Evolutionary conservation across 2,797 vertebrate species (phyloP).

Genomic region (Graptemys geographica): DNA sequence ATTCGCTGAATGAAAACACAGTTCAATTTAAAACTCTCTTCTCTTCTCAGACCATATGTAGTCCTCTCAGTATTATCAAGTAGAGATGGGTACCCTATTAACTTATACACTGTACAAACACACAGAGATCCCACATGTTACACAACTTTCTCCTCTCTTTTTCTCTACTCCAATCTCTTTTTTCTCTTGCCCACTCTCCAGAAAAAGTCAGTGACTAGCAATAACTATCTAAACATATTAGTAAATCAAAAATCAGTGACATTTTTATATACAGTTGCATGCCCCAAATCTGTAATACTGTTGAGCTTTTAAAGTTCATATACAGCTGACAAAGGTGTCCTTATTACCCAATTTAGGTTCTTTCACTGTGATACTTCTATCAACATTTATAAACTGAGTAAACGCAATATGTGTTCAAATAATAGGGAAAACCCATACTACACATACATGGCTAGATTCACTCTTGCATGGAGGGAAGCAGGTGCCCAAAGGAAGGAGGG

Average conservation of each 20-base stretch:
- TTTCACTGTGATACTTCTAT: neutral
- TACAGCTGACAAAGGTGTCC: neutral
- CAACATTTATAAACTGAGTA: neutral
- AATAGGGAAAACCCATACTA: neutral
- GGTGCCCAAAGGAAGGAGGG: neutral
- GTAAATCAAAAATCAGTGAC: neutral
- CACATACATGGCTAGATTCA: neutral
- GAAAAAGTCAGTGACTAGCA: neutral
- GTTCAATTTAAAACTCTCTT: neutral
- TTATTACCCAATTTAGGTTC: neutral
- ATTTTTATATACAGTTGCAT: neutral
- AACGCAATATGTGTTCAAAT: neutral
- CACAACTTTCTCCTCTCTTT: neutral
- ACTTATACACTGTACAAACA: fast-evolving
- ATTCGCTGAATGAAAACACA: neutral
- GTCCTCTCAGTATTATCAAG: neutral
- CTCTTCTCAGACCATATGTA: neutral
- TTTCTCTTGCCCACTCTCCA: too few species aligned
- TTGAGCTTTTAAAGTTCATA: neutral
- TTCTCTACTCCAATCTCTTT: neutral
- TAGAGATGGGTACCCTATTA: neutral
- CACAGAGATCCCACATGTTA: neutral
- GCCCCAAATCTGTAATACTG: neutral
- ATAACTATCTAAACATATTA: neutral
- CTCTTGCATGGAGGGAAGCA: neutral